Conservation (phyloP, 2,113 vertebrate species). For the Takifugu bimaculatus region DNA sequence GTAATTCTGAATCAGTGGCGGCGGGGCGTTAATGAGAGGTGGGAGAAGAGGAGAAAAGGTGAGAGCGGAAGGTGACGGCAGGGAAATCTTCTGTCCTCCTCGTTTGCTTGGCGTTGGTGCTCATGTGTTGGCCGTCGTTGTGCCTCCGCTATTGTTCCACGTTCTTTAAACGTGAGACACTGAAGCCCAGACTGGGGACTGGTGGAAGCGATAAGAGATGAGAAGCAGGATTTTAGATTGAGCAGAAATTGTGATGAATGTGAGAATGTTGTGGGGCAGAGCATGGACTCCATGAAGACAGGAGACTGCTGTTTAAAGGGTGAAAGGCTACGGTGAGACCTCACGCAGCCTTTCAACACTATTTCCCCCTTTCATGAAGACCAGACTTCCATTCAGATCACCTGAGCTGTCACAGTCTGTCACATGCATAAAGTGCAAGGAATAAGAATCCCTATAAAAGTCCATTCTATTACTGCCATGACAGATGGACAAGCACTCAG, state of each 20-base stretch:
- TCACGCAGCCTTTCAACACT: constrained; percentile 27
- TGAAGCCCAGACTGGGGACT: too few relatives aligned
- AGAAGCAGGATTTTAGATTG: constrained; percentile 51
- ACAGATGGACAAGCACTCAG: constrained; percentile 69
- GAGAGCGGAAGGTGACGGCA: constrained; percentile 1
- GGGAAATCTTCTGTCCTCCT: constrained; percentile 44
- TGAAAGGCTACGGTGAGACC: constrained; percentile 16
- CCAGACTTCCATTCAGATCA: constrained; percentile 63
- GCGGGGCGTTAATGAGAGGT: constrained; percentile 20
- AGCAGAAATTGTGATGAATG: constrained; percentile 56
- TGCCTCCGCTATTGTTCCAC: constrained; percentile 51
- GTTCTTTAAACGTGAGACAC: constrained; percentile 30
- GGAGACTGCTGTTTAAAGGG: constrained; percentile 40
- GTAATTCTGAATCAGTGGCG: constrained; percentile 20
- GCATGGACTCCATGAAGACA: neutral
- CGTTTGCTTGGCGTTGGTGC: constrained; percentile 51
- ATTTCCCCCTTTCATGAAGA: constrained; percentile 32
- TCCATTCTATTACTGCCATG: constrained; percentile 75
- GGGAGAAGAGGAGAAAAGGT: neutral
- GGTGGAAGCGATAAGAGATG: constrained; percentile 46
- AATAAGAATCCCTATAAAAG: constrained; percentile 70
- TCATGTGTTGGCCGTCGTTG: constrained; percentile 54
- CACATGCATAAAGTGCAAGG: constrained; percentile 52
- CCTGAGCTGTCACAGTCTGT: constrained; percentile 67
- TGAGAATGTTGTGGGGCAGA: neutral